phyloP scores from a whole-genome alignment of 2,888 invertebrate genomes.

The Drosophila hawaiiensis region DNA sequence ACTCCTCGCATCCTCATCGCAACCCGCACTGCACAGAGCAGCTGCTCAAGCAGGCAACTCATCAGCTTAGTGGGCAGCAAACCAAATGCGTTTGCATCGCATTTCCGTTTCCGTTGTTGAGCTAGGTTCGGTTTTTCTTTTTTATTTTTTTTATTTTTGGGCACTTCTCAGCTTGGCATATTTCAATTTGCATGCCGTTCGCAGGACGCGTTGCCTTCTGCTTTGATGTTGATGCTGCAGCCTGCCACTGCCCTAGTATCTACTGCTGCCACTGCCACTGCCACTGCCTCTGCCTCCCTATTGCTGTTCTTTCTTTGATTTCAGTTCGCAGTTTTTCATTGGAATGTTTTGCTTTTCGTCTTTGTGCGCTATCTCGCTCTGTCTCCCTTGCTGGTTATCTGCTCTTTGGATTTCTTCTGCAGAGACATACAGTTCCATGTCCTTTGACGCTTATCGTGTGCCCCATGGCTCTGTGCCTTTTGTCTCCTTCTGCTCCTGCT shows the following conservation, averaged over 20 bases:
- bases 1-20: slow-evolving; percentile 23
- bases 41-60: slow-evolving; percentile 14
- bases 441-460: slow-evolving; percentile 75
- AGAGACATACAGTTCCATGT: slow-evolving; percentile 44
- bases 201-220: slow-evolving; percentile 71
- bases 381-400: slow-evolving; percentile 13
- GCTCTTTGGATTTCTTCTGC: slow-evolving; percentile 23
- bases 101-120: slow-evolving; percentile 66
- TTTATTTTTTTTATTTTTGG: slow-evolving; percentile 20
- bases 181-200: slow-evolving; percentile 75
- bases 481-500: neutral
- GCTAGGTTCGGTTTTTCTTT: slow-evolving; percentile 54
- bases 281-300: neutral
- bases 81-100: slow-evolving; percentile 68
- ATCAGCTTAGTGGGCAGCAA: slow-evolving; percentile 57
- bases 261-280: neutral
- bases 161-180: slow-evolving; percentile 43
- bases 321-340: slow-evolving; percentile 35
- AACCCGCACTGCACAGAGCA: neutral
- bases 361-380: slow-evolving; percentile 1
- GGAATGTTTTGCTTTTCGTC: slow-evolving; percentile 26
- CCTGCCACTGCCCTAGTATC: neutral
- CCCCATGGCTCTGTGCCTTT: slow-evolving; percentile 10
- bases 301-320: slow-evolving; percentile 13
- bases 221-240: slow-evolving; percentile 64